Percentiles rank a stretch among this genome's conserved stretches.
Evolutionary conservation across 2,113 vertebrate species (phyloP).

Genomic region (Penelope pileata): DNA sequence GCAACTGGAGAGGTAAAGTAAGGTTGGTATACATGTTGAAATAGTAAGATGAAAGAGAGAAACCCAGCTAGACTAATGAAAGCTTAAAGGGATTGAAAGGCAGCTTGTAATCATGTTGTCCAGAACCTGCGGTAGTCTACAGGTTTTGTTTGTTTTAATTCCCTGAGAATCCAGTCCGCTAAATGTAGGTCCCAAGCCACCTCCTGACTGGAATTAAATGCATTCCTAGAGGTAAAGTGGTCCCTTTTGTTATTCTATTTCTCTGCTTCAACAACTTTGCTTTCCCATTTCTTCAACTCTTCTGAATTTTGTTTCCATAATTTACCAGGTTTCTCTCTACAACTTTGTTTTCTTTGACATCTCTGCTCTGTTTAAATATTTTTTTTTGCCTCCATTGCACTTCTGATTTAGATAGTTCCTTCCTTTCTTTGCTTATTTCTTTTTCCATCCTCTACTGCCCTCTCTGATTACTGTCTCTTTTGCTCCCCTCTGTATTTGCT

Average conservation of each 20-base stretch:
- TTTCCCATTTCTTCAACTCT: not conserved
- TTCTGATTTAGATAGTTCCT: not conserved
- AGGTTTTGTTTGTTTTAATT: not conserved
- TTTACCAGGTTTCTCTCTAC: not conserved
- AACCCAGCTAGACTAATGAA: not conserved
- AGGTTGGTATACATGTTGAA: not conserved
- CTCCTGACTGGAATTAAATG: not conserved
- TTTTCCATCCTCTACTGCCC: slow-evolving; percentile 35
- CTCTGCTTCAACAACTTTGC: not conserved
- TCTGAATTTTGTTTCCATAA: not conserved
- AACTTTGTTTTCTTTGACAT: not conserved
- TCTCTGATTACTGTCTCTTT: slow-evolving; percentile 27
- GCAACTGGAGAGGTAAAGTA: not conserved
- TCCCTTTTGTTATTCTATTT: not conserved
- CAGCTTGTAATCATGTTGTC: not conserved
- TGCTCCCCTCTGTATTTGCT: not conserved
- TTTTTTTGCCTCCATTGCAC: not conserved
- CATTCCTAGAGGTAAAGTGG: not conserved
- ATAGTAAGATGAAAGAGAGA: not conserved
- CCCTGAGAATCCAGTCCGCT: not conserved
- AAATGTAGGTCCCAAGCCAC: not conserved
- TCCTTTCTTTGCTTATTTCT: slow-evolving; percentile 10
- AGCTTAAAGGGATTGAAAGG: not conserved
- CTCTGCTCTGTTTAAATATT: not conserved
- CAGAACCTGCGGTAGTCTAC: not conserved